These are phyloP conservation scores for Elanoides forficatus DNA, from an alignment of 2,113 vertebrate species.

Conservation along the genomic window DNA sequence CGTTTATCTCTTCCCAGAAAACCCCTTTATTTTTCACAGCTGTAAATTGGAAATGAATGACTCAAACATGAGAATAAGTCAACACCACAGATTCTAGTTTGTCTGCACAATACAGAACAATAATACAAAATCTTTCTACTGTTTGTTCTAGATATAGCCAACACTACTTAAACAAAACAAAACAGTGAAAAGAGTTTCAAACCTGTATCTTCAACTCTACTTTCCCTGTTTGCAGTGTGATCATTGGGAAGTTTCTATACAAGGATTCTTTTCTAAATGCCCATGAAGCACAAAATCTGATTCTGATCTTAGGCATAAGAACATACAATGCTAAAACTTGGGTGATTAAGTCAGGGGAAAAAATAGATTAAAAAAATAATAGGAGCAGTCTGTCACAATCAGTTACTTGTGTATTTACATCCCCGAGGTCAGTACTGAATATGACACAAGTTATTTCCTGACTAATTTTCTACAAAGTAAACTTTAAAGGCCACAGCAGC, in stretches of 20 bases:
- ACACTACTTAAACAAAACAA: neutral
- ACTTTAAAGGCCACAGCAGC: neutral
- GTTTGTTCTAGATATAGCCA: neutral
- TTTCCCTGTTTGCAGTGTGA: neutral
- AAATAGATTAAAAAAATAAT: neutral
- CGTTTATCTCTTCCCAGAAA: neutral
- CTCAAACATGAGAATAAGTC: neutral
- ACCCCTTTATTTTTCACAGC: neutral
- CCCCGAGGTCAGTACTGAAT: neutral
- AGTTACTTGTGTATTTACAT: neutral
- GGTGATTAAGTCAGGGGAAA: neutral
- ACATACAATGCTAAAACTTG: neutral
- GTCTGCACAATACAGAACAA: neutral
- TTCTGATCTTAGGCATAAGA: neutral
- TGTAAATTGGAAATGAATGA: neutral
- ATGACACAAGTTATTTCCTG: constrained; percentile 28
- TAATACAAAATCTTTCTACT: neutral
- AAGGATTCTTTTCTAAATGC: neutral
- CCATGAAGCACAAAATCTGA: neutral
- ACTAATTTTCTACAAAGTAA: constrained; percentile 27
- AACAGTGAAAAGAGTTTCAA: neutral
- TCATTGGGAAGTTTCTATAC: neutral
- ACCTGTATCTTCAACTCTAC: neutral
- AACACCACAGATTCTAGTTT: neutral
- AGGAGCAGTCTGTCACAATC: neutral